Percentiles rank a stretch among this genome's conserved stretches.
phyloP scores from a whole-genome alignment of 1,140 invertebrate genomes.

The Drosophila pruinosa region DNA sequence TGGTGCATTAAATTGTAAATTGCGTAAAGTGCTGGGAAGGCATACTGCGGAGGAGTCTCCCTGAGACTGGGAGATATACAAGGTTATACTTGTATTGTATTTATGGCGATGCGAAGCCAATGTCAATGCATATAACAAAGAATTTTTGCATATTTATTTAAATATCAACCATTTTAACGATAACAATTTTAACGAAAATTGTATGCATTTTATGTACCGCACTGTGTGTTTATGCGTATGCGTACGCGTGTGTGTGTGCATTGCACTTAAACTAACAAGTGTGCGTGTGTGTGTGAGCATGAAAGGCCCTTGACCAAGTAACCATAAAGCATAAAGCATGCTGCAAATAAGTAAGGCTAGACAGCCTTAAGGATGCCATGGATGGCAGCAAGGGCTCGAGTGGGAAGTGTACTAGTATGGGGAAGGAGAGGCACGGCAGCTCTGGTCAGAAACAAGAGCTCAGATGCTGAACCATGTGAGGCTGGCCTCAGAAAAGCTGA shows the following conservation, averaged over 20 bases:
- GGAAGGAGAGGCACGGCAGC: no score
- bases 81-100: neutral
- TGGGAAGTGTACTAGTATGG: no score
- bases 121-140: slow-evolving; percentile 55
- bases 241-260: slow-evolving; percentile 10
- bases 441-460: slow-evolving; percentile 28
- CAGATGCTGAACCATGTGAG: slow-evolving; percentile 24
- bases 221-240: slow-evolving; percentile 7
- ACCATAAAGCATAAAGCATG: slow-evolving; percentile 81
- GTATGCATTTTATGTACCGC: slow-evolving; percentile 68
- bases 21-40: slow-evolving; percentile 10
- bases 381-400: slow-evolving; percentile 9
- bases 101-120: slow-evolving; percentile 15
- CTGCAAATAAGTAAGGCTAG: slow-evolving; percentile 80
- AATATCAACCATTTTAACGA: slow-evolving; percentile 78
- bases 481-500: neutral
- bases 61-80: neutral
- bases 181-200: slow-evolving; percentile 77
- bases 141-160: slow-evolving; percentile 79
- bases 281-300: slow-evolving; percentile 31
- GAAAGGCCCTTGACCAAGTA: slow-evolving; percentile 80
- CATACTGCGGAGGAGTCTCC: neutral
- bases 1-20: slow-evolving; percentile 70
- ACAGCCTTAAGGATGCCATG: slow-evolving; percentile 59
- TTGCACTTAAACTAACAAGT: slow-evolving; percentile 40